Base-by-base conservation (phyloP, 1,140 invertebrate species). In the Oedothorax gibbosus region DNA sequence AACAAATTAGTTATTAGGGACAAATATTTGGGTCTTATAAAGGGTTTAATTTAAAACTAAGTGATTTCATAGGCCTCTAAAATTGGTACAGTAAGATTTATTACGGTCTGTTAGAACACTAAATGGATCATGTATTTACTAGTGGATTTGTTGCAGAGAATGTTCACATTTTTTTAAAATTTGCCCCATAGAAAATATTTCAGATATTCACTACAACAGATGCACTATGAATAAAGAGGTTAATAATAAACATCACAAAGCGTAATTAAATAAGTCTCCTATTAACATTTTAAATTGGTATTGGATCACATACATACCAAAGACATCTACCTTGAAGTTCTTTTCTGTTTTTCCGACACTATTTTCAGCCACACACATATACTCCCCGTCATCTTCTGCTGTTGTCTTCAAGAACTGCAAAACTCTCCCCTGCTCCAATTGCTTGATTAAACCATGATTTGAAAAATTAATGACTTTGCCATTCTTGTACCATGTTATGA, bases 351-450 rank as follows among this genome's bases (percentile, higher is more conserved):
- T 93, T 0, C 96, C 97, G 87, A 93, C 94, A 78, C 93, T 93
- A 90, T 99, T 99, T 7, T 91, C 93, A 11, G 96, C 97, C 9
- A 93, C 93, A 88, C 96, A 98, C 73, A 94, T 94, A 90, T 99
- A 99, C 51, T 92, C 92, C 12, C 97, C 98, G 62, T 94, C 94
- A 90, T 99, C 97, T 1, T 66, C 50, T 12, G 35, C 14, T 2
- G 65, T 60, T 14, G 54, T 75, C 49, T 80, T 85, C 18, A 79
- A 64, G 21, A 85, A 64, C 50, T 80, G 84, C 56, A 85, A 68
- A 14, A 65, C 20, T 9, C 64, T 62, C 35, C 84, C 76, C 51
- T 72, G 57, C 12, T 85, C 84, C n/a, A 73, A 50, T 7, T 80
- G 10, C 65, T 73, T 85, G 0, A 85, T 54, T 12, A 85, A 73